phyloP scores from a whole-genome alignment of 2,113 vertebrate genomes.

The Callaeas wilsoni region DNA sequence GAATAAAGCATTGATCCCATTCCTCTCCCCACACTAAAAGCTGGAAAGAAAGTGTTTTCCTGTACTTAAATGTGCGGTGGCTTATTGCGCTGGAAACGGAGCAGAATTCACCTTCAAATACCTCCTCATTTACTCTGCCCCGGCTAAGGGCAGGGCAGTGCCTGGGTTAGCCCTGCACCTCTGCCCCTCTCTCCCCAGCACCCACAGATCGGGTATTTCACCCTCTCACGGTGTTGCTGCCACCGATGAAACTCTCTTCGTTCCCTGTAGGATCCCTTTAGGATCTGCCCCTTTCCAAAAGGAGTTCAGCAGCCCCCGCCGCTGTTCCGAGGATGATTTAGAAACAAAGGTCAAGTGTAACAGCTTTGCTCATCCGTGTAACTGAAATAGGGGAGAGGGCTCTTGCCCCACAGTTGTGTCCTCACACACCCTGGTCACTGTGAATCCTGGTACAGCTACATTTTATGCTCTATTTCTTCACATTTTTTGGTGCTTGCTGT shows the following conservation, averaged over 20 bases:
- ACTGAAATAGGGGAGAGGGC: slow-evolving; percentile 16
- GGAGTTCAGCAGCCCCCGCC: neutral
- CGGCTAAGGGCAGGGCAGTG: neutral
- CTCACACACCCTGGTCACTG: neutral
- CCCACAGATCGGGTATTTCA: neutral
- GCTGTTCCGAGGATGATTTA: neutral
- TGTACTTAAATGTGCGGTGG: neutral
- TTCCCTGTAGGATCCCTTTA: neutral
- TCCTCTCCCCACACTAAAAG: neutral
- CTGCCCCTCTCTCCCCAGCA: neutral
- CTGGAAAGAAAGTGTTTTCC: neutral
- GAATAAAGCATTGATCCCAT: neutral
- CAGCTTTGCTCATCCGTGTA: neutral
- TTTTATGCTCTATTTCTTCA: neutral
- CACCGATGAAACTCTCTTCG: neutral
- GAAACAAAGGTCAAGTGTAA: slow-evolving; percentile 44
- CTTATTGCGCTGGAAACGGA: neutral
- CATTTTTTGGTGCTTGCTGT: neutral
- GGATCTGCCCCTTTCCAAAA: neutral
- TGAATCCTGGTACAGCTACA: neutral
- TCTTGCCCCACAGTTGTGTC: neutral
- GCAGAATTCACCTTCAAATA: neutral
- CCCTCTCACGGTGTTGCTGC: neutral
- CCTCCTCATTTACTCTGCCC: neutral
- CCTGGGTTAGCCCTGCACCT: neutral